Conservation (phyloP, 1,140 invertebrate species). For the Teleogryllus occipitalis region DNA sequence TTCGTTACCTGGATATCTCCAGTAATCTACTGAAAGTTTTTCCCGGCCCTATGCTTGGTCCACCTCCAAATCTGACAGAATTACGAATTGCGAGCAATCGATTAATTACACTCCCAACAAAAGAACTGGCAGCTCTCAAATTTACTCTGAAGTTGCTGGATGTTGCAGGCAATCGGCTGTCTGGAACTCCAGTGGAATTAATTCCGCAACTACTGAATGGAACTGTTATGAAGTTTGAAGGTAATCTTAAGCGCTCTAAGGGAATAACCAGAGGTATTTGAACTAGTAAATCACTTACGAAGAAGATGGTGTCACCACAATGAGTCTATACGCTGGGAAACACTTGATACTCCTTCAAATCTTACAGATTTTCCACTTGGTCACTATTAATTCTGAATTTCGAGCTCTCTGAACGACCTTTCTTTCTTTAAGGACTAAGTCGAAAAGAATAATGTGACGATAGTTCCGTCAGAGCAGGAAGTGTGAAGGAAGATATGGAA, state of each 20-base stretch:
- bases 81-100: not conserved
- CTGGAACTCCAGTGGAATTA: not conserved
- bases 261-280: too few species aligned
- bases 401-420: too few species aligned
- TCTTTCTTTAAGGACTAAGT: too few species aligned
- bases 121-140: not conserved
- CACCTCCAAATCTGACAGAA: not conserved
- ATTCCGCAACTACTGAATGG: not conserved
- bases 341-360: too few species aligned
- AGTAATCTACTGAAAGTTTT: not conserved
- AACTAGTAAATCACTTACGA: too few species aligned
- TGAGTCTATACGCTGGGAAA: too few species aligned
- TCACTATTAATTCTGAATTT: too few species aligned
- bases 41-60: not conserved
- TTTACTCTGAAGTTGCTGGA: not conserved
- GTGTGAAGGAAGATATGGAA: too few species aligned
- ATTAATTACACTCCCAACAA: not conserved
- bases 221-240: not conserved
- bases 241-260: not conserved
- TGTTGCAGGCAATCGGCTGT: not conserved
- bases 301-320: too few species aligned
- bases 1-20: not conserved
- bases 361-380: too few species aligned
- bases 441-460: too few species aligned
- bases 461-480: too few species aligned